phyloP scores from a whole-genome alignment of 2,797 vertebrate species.

The Macropodus opercularis region DNA sequence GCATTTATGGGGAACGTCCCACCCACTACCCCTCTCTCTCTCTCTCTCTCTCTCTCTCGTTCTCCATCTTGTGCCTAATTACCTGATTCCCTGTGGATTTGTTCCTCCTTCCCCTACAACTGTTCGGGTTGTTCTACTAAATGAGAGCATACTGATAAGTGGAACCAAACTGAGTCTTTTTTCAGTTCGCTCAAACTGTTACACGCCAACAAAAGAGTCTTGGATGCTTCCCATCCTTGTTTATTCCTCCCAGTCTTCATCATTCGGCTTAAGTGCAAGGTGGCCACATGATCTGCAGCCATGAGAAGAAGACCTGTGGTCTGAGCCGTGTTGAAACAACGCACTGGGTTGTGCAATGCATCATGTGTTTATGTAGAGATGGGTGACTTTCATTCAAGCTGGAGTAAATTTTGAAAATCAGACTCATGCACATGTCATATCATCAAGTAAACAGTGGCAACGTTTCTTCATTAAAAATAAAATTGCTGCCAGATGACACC shows the following conservation, averaged over 20 bases:
- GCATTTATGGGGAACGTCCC: slow-evolving; percentile 67
- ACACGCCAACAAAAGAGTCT: neutral
- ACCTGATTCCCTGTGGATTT: slow-evolving; percentile 73
- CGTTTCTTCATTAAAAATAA: too few relatives aligned
- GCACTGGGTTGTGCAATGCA: too few relatives aligned
- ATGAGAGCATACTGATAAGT: slow-evolving; percentile 69
- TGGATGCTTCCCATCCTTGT: neutral
- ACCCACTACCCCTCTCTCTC: slow-evolving; percentile 41
- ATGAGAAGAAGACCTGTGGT: neutral
- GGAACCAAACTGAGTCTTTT: slow-evolving; percentile 49
- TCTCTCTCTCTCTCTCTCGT: slow-evolving; percentile 25
- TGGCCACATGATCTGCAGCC: neutral
- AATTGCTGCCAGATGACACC: too few relatives aligned
- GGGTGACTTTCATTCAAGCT: too few relatives aligned
- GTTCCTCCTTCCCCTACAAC: slow-evolving; percentile 69
- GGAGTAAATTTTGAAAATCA: too few relatives aligned
- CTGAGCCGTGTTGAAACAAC: too few relatives aligned
- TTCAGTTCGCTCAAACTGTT: slow-evolving; percentile 5
- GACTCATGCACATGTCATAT: too few relatives aligned
- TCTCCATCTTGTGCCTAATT: slow-evolving; percentile 72
- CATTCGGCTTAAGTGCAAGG: too few relatives aligned
- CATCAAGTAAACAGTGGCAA: too few relatives aligned
- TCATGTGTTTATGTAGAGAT: too few relatives aligned
- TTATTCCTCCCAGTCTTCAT: too few relatives aligned
- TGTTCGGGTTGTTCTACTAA: slow-evolving; percentile 70